phyloP scores from a whole-genome alignment of 2,113 vertebrate species.

The Mormoops blainvillei region DNA sequence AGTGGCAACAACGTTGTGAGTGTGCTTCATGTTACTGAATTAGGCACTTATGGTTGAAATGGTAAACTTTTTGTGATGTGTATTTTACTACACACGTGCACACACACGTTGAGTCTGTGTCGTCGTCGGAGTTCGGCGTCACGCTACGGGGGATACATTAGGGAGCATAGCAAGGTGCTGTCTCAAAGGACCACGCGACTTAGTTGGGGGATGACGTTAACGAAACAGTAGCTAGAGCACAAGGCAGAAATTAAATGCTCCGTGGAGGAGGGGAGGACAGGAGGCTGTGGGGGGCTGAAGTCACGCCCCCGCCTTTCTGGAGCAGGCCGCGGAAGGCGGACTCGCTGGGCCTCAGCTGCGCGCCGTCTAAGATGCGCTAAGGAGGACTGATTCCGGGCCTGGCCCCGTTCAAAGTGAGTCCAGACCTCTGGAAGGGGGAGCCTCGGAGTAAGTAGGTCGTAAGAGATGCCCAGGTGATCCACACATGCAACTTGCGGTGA shows the following conservation, averaged over 20 bases:
- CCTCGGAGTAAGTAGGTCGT: too few species aligned
- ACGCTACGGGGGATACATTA: rapidly evolving
- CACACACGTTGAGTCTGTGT: neutral
- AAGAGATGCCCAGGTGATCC: neutral
- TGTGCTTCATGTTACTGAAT: neutral
- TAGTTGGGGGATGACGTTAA: neutral
- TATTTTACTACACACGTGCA: neutral
- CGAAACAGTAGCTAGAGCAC: neutral
- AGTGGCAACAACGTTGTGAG: neutral
- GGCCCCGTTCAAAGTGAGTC: neutral
- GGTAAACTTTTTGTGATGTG: neutral
- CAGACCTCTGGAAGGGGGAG: neutral
- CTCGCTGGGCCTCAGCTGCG: neutral
- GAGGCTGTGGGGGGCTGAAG: neutral
- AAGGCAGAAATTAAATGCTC: too few species aligned
- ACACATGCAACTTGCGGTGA: neutral
- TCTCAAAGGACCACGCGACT: neutral
- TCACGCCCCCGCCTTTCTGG: neutral
- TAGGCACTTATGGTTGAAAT: neutral
- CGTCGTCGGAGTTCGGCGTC: neutral
- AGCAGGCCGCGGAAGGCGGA: neutral
- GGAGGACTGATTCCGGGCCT: neutral
- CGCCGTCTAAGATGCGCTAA: neutral
- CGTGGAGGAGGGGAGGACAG: neutral
- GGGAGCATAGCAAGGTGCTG: neutral